Evolutionary conservation across 2,797 vertebrate species (phyloP).

Genomic region (Ataeniobius toweri): DNA sequence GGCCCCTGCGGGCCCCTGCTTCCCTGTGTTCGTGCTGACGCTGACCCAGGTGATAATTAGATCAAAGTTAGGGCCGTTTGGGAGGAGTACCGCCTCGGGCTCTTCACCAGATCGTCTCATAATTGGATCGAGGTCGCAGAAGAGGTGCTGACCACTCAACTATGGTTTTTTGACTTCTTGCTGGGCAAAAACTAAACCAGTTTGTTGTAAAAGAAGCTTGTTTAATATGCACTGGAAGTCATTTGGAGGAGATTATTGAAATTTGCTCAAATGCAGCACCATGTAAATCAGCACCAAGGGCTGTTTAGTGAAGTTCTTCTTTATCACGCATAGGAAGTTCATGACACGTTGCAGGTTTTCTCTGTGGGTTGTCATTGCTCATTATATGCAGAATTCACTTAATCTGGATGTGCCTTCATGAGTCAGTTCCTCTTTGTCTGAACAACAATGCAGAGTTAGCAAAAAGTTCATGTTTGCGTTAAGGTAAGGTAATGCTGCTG

Average conservation of each 20-base stretch:
- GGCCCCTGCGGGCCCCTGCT: conserved; percentile 41
- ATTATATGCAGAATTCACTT: background rate
- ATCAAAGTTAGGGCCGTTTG: conserved; percentile 59
- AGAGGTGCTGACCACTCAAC: conserved; percentile 8
- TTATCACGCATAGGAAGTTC: conserved; percentile 4
- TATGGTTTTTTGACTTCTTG: background rate
- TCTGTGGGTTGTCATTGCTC: background rate
- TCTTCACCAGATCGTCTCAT: conserved; percentile 16
- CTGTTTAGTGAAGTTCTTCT: conserved; percentile 3
- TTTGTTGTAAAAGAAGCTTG: background rate
- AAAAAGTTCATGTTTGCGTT: background rate
- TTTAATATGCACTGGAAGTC: background rate
- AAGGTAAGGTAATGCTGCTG: background rate
- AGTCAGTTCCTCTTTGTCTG: conserved; percentile 23
- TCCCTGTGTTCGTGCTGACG: conserved; percentile 18
- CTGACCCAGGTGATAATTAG: conserved; percentile 64
- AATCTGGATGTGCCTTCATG: background rate
- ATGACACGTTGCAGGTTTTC: background rate
- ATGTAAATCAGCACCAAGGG: background rate
- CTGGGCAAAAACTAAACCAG: background rate
- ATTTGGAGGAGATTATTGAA: background rate
- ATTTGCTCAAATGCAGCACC: conserved; percentile 8
- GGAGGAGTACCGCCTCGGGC: conserved; percentile 53
- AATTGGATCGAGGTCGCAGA: conserved; percentile 16
- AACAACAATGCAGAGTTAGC: background rate